Conservation (phyloP, 1,140 invertebrate species). For the Papilio aristodemus region DNA sequence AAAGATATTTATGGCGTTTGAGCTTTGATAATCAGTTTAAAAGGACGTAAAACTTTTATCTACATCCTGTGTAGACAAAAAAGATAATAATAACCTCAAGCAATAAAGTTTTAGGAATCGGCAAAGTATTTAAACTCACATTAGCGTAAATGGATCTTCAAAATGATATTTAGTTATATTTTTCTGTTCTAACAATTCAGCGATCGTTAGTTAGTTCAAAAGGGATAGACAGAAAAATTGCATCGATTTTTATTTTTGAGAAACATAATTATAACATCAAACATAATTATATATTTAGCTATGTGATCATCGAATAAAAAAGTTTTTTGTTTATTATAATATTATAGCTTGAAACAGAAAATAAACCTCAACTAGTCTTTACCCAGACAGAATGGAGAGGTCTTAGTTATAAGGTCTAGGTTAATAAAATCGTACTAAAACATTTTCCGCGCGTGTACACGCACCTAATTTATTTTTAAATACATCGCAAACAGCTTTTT, state of each 20-base stretch:
- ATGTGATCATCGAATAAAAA: neutral
- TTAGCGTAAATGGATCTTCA: neutral
- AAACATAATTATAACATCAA: neutral
- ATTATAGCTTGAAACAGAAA: neutral
- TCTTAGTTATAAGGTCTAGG: neutral
- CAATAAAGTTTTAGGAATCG: neutral
- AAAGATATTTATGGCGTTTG: constrained; percentile 6
- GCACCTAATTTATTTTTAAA: constrained; percentile 18
- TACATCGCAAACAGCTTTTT: constrained; percentile 16
- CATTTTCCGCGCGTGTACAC: constrained; percentile 1
- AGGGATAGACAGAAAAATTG: neutral
- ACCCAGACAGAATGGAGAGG: neutral
- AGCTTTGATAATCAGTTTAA: neutral
- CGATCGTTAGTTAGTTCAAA: no score
- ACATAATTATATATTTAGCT: no score
- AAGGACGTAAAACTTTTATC: constrained; percentile 4
- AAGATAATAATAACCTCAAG: neutral
- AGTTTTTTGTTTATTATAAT: no score
- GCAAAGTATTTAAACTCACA: constrained; percentile 8
- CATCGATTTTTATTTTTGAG: neutral
- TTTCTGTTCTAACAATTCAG: neutral
- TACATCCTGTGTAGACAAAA: neutral
- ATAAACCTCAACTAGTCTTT: neutral
- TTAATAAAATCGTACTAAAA: neutral
- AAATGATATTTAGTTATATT: neutral